phyloP scores from a whole-genome alignment of 2,888 invertebrate species.

The Drosophila histrio region DNA sequence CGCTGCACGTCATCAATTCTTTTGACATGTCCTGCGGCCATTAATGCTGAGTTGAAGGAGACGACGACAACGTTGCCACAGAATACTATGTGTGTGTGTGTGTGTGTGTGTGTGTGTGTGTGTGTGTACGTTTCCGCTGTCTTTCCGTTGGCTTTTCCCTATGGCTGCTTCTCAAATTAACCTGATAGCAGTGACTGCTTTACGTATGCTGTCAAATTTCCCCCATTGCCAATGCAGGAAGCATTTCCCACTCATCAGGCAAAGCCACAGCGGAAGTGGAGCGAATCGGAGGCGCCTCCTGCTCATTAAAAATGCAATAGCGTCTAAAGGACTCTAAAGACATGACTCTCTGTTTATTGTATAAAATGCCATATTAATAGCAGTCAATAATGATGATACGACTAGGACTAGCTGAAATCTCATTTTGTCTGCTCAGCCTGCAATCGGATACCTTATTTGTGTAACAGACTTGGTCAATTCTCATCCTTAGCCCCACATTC shows the following conservation, averaged over 20 bases:
- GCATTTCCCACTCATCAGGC: conserved; percentile 67
- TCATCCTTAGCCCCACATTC: neutral
- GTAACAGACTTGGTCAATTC: conserved; percentile 1
- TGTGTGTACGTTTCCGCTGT: conserved; percentile 49
- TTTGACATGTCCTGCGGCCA: conserved; percentile 79
- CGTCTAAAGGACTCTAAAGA: conserved; percentile 25
- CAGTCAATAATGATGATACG: conserved; percentile 64
- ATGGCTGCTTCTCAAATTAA: conserved; percentile 68
- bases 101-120: conserved; percentile 18
- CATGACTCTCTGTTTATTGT: conserved; percentile 52
- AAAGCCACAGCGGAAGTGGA: conserved; percentile 57
- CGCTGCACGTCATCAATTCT: conserved; percentile 76
- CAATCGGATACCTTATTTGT: conserved; percentile 7
- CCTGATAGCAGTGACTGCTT: conserved; percentile 54
- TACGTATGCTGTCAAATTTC: conserved; percentile 64
- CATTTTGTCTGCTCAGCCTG: conserved; percentile 33
- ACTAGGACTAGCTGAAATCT: neutral
- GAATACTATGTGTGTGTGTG: neutral
- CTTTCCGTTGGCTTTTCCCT: conserved; percentile 62
- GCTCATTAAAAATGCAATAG: conserved; percentile 77
- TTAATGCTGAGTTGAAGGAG: conserved; percentile 56
- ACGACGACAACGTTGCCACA: conserved; percentile 37
- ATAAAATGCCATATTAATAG: conserved; percentile 68
- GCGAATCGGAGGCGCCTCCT: conserved; percentile 66
- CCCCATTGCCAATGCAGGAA: conserved; percentile 64